Evolutionary conservation across 92 coral and sea anemone genomes (phyloP), one percentile per base, ranked within the genome.

Genomic region (Parazoanthus atlanticus): DNA sequence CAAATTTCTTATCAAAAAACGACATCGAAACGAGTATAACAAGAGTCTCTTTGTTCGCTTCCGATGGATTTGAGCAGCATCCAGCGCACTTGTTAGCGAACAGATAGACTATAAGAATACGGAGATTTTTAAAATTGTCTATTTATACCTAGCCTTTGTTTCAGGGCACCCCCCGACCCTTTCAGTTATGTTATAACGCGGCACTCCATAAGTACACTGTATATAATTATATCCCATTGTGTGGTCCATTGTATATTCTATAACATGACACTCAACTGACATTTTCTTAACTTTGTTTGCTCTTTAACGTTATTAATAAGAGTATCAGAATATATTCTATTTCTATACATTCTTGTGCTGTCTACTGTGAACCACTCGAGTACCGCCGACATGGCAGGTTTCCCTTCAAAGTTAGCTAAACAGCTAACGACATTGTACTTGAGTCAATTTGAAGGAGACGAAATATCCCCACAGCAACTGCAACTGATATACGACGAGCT

Each of bases 401-500:
- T 74, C 64, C 52, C 36, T 69, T 69, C 65, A 29, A 71, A 70
- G 26, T 31, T 30, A 16, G 67, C 65, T 13, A 71, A 49, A 6
- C 78, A 70, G 36, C 49, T 84, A 23, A 70, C 49, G 41, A 49
- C 66, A 11, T 31, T 38, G 64, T 84, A 84, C 67, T 41, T 84
- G 79, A 70, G 78, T 38, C 64, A 41, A 12, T 40, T 84, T 69
- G 87, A 84, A 38, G 67, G 87, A 71, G 43, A 69, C 34, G 66
- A 84, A 70, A 43, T 84, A 30, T 26, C 82, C 4, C 88, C 94
- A 12, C 25, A 73, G 26, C 88, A 89, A 43, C 49, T 92, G 46
- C 94, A 89, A 66, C 31, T 84, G 67, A 81, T 92, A 32, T 89
- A 86, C 85, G 88, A 89, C 10, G 85, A 89, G 54, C 43, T 89